Percentiles rank a stretch among this genome's conserved stretches.
These are phyloP conservation scores for Carcharodon carcharias DNA, from an alignment of 2,797 vertebrate species.

Conservation along the genomic window DNA sequence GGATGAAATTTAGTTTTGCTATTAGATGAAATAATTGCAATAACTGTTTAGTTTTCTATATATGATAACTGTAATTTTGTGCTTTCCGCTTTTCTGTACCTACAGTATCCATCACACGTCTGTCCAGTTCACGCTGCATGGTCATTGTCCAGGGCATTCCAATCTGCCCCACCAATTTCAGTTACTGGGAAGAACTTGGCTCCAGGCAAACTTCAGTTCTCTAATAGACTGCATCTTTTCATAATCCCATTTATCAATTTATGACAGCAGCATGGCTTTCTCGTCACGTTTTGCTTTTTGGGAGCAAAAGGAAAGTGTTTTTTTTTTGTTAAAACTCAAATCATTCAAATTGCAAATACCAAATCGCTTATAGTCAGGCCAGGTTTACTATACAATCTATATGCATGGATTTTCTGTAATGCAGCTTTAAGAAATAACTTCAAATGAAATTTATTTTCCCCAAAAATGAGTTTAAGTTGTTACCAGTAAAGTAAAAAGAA, in stretches of 20 bases:
- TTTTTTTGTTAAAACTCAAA: slow-evolving; percentile 41
- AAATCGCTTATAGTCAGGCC: background rate
- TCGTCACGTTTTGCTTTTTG: slow-evolving; percentile 97
- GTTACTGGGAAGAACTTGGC: slow-evolving; percentile 43
- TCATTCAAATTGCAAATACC: slow-evolving; percentile 2
- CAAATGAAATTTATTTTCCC: background rate
- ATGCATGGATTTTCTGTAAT: background rate
- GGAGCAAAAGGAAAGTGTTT: slow-evolving; percentile 96
- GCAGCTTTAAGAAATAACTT: background rate
- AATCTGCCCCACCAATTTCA: slow-evolving; percentile 43
- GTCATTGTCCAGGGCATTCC: slow-evolving; percentile 38
- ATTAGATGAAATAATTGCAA: background rate
- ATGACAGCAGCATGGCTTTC: slow-evolving; percentile 85
- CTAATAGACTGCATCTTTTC: background rate
- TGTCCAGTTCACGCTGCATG: slow-evolving; percentile 45
- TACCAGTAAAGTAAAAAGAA: background rate
- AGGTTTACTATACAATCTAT: background rate
- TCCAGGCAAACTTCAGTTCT: slow-evolving; percentile 32
- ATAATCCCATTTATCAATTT: slow-evolving; percentile 47
- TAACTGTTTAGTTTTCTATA: slow-evolving; percentile 11
- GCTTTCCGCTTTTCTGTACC: slow-evolving; percentile 41
- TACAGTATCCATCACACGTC: slow-evolving; percentile 42
- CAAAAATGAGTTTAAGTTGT: background rate
- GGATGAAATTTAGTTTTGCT: background rate
- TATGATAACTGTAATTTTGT: slow-evolving; percentile 33